These are phyloP conservation scores for Pangasius macronema DNA, from an alignment of 2,797 vertebrate species.

Conservation along the genomic window DNA sequence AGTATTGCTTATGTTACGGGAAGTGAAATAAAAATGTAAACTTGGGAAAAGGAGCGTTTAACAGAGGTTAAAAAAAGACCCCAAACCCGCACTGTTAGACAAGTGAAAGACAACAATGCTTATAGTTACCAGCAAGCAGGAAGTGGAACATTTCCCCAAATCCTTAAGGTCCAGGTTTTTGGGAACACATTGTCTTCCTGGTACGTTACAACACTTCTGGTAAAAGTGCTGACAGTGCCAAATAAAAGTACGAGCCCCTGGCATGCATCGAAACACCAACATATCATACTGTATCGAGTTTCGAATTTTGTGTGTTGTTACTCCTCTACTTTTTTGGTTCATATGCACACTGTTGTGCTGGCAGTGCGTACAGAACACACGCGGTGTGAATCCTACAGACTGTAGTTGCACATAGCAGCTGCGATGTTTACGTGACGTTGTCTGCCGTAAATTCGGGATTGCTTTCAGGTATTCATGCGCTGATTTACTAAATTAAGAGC, in stretches of 20 bases:
- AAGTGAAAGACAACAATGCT: neutral
- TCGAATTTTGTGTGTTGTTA: neutral
- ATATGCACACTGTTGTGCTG: no score
- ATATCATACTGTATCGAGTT: neutral
- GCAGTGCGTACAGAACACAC: neutral
- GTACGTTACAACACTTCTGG: neutral
- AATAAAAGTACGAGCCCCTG: no score
- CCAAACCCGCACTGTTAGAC: neutral
- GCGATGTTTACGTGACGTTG: neutral
- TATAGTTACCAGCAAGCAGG: neutral
- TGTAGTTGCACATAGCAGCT: neutral
- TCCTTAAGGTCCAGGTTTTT: neutral
- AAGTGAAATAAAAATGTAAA: neutral
- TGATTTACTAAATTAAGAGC: slow-evolving; percentile 69
- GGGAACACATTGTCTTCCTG: neutral
- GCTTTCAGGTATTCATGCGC: neutral
- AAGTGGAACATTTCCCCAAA: neutral
- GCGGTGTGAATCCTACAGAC: neutral
- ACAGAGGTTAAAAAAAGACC: neutral
- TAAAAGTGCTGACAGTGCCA: neutral
- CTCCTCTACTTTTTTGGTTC: neutral
- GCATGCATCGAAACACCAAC: neutral
- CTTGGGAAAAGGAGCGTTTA: no score
- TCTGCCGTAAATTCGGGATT: neutral
- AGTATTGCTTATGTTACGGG: neutral